Evolutionary conservation across 1,140 invertebrate species (phyloP), one percentile per base, ranked within the genome.

Genomic region (Steinernema khuongi): DNA sequence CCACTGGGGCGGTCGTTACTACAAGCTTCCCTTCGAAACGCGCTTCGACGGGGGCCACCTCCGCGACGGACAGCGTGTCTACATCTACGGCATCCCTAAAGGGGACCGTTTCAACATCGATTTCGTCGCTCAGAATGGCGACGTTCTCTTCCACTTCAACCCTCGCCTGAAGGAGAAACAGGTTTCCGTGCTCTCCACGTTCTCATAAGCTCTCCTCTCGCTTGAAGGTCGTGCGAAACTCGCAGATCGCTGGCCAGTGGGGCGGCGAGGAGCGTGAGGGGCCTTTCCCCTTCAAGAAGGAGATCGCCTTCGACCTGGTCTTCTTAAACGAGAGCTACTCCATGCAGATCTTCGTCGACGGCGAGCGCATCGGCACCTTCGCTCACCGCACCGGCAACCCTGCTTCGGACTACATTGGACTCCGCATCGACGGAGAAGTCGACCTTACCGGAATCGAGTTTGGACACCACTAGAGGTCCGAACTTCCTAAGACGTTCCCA

Each of bases 201-300:
- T 68, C 71, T 4, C 29, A 31, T 69, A 69, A 68, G 30, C 11
- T n/a, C n/a, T n/a, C n/a, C n/a, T n/a, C n/a, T 30, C 2, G 31
- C 1, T 73, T 44, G 36, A 36, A 77, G 50, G 79, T 84, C 18
- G 80, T 85, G 26, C 81, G 83, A 1, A 81, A 81, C 32, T 67
- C 81, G 0, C 71, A 79, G 36, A 73, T 75, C 11, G 72, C 72
- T 33, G 81, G 76, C 14, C 28, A 43, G 1, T 84, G 83, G 83
- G 83, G 83, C 28, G 43, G 71, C 18, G 83, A 84, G 41, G 83
- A 84, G 67, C 71, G 83, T n/a, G 83, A 84, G 71, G 83, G 83
- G 19, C 31, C 28, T 17, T 78, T 81, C 31, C 82, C 84, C 18
- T 82, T 84, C 70, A 78, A 84, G 73, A 84, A 85, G 44, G 80